Evolutionary conservation across 2,888 invertebrate genomes (phyloP), one percentile per base, ranked within the genome.

Genomic region (Tanytarsus gracilentus): DNA sequence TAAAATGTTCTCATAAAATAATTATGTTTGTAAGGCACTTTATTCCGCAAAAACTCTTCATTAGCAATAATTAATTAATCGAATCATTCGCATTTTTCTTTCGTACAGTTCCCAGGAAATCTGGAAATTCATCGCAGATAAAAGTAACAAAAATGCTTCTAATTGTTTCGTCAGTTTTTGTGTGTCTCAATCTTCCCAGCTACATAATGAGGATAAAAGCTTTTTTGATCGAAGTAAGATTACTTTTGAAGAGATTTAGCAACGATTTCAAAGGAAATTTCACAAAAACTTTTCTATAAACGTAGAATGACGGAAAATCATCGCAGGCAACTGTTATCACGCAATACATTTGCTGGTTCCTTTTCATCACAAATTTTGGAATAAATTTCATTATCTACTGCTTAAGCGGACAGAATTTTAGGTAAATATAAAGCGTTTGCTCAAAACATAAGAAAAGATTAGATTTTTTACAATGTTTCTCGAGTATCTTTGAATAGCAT

Each of bases 361-460:
- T 88, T 49, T 91, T 88, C 73, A 79, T 88, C 68, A 84, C 85
- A 4, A 90, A 89, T 74, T 91, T 88, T 68, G 87, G 87, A 39
- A 86, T 90, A 61, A 89, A 89, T 74, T 89, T 90, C 69, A 78
- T 84, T 2, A 77, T 91, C 44, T 91, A 91, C 74, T 90, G 89
- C 73, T 78, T 85, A 51, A 84, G 83, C 66, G 89, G 89, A 0
- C 84, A 86, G 69, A 88, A 88, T 76, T 90, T 89, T 72, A 76
- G 88, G 61, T 79, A 78, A 33, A 81, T 79, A 1, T n/a, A n/a
- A n/a, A n/a, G n/a, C n/a, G n/a, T n/a, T n/a, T n/a, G n/a, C n/a
- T n/a, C n/a, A n/a, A n/a, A n/a, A n/a, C n/a, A n/a, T n/a, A n/a
- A n/a, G n/a, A n/a, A n/a, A n/a, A n/a, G n/a, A n/a, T n/a, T n/a